A percentile compares a stretch with the other conserved stretches of the same genome.
Evolutionary conservation across 2,888 invertebrate genomes (phyloP).

Genomic region (Apodemia duryi): DNA sequence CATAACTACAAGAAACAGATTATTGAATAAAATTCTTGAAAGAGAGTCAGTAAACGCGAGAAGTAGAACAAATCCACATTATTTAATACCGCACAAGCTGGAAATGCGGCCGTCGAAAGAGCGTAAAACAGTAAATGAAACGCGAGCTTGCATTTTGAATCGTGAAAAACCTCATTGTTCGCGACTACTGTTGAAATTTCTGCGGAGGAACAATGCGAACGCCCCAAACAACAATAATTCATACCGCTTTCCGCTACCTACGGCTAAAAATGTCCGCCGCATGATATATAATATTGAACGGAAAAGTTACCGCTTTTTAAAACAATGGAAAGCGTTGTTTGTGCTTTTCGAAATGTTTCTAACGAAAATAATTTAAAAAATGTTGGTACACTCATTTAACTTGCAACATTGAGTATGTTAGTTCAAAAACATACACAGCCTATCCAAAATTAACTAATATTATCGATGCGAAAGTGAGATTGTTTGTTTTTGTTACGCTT

Average conservation of each 20-base stretch:
- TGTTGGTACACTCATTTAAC: neutral
- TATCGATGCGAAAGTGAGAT: too few relatives aligned
- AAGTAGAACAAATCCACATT: conserved; percentile 66
- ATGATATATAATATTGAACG: conserved; percentile 76
- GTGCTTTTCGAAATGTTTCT: conserved; percentile 40
- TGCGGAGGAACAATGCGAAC: conserved; percentile 69
- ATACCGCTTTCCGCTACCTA: conserved; percentile 78
- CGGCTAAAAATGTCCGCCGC: conserved; percentile 77
- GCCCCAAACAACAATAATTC: conserved; percentile 78
- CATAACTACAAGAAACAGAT: conserved; percentile 18
- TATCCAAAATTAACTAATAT: too few relatives aligned
- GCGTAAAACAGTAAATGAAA: conserved; percentile 77
- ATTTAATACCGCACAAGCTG: conserved; percentile 72
- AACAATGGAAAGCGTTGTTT: conserved; percentile 62
- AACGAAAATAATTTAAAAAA: conserved; percentile 12
- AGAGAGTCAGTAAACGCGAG: conserved; percentile 45
- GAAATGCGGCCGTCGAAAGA: conserved; percentile 72
- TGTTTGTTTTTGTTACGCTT: too few relatives aligned
- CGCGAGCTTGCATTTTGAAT: conserved; percentile 76
- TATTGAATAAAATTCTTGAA: conserved; percentile 27
- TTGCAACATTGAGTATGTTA: neutral
- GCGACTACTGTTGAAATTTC: conserved; percentile 60
- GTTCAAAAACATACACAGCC: too few relatives aligned
- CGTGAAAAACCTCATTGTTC: conserved; percentile 76
- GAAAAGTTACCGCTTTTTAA: conserved; percentile 75